Evolutionary conservation across 2,113 vertebrate species (phyloP).

Genomic region (Antechinus flavipes): DNA sequence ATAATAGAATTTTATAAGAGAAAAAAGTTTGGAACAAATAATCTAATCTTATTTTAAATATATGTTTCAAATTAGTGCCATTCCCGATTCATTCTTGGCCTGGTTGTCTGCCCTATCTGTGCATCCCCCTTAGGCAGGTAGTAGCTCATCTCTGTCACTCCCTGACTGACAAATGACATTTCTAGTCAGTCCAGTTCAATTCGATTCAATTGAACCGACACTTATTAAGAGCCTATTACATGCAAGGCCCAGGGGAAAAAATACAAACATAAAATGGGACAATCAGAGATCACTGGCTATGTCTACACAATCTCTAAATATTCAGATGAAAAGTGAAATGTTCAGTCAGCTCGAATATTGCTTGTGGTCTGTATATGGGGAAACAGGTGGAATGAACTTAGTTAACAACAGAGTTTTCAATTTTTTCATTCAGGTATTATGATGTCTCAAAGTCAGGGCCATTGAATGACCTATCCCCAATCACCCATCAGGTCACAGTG

Average conservation of each 20-base stretch:
- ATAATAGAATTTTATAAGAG: constrained; percentile 65
- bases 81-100: not conserved
- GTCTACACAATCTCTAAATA: not conserved
- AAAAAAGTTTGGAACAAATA: constrained; percentile 58
- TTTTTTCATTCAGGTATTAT: not conserved
- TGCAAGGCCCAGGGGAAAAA: not conserved
- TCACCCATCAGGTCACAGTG: not conserved
- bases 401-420: not conserved
- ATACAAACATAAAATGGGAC: not conserved
- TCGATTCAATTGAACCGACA: not conserved
- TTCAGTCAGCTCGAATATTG: not conserved
- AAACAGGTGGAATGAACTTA: not conserved
- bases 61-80: constrained; percentile 54
- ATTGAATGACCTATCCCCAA: not conserved
- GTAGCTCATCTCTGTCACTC: constrained; percentile 41
- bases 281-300: not conserved
- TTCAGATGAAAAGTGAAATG: not conserved
- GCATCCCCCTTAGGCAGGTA: not conserved
- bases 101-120: constrained; percentile 13
- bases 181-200: not conserved
- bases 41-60: constrained; percentile 71
- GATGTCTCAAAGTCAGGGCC: not conserved
- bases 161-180: not conserved
- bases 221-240: not conserved
- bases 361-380: not conserved